Base-by-base conservation (phyloP, 1,140 invertebrate genomes). In the Lasaia peninsularis region DNA sequence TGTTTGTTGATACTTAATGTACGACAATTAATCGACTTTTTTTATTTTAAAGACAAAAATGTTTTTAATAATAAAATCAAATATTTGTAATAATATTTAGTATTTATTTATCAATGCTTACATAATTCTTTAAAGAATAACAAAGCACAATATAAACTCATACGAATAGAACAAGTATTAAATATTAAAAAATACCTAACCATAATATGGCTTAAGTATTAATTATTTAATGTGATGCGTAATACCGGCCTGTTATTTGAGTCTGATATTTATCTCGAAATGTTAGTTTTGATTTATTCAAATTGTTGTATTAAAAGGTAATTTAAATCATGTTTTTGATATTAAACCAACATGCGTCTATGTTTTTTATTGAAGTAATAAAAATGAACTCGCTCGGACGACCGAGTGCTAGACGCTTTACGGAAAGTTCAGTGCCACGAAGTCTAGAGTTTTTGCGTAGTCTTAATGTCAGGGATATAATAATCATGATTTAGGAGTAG, bases 281-380 rank as follows among this genome's bases (percentile, higher is more conserved):
- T 20, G 18, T 4, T 44, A 44, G 18, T 44, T 18, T 9, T 11
- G 0, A 20, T 18, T 44, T 44, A 44, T 44, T 44, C 9, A 44
- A 44, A 44, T 44, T 11, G 11, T 18, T 16, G 8, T 20, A 18
- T 20, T 20, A 44, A 44, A 44, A 44, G 18, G 14, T 44, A 44
- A 44, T 44, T 44, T 10, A 44, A 44, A 16, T 18, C 14, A 18
- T 44, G 16, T 44, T 44, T 44, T 44, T 44, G 40, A 20, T 20
- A 18, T 44, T 44, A 11, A 20, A 44, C 18, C 16, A 16, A 9
- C 40, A 10, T 18, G 40, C 40, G 11, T 44, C 18, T 9, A 44
- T 44, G 6, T 37, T 18, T 44, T 44, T 44, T 44, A 44, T 44
- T 44, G 37, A 44, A 44, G 37, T 20, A 44, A 44, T 44, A 44